phyloP scores from a whole-genome alignment of 2,113 vertebrate genomes.

The Rhipidura dahli region DNA sequence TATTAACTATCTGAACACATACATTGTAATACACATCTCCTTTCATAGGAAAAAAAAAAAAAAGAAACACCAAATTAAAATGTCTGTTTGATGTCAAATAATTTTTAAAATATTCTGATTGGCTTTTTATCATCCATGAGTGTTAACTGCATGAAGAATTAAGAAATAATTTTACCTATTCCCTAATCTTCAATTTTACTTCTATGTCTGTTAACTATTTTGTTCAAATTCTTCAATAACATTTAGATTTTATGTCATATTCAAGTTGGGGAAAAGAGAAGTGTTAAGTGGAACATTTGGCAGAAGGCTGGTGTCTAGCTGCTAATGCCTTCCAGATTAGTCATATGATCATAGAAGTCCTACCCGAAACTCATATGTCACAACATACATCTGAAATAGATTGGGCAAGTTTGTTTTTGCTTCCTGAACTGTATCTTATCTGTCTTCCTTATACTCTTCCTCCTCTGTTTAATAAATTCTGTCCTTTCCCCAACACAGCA shows the following conservation, averaged over 20 bases:
- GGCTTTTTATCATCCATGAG: neutral
- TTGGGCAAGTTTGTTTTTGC: neutral
- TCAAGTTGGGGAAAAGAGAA: neutral
- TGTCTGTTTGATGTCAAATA: neutral
- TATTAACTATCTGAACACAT: neutral
- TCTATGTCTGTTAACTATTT: neutral
- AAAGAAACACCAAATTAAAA: neutral
- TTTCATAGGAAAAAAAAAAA: neutral
- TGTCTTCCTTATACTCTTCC: neutral
- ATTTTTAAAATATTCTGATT: neutral
- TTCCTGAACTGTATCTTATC: neutral
- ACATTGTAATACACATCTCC: neutral
- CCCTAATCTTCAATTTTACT: neutral
- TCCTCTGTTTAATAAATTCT: neutral
- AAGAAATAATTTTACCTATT: neutral
- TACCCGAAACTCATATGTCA: neutral
- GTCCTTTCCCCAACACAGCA: accelerated
- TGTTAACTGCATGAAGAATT: neutral
- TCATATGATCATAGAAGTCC: constrained; percentile 1
- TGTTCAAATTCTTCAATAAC: neutral
- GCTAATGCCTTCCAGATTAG: constrained; percentile 16
- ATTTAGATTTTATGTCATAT: neutral
- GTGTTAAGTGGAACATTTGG: neutral
- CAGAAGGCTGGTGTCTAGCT: neutral
- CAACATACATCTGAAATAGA: neutral